Conservation (phyloP, 2,797 vertebrate species). For the Gymnodraco acuticeps region DNA sequence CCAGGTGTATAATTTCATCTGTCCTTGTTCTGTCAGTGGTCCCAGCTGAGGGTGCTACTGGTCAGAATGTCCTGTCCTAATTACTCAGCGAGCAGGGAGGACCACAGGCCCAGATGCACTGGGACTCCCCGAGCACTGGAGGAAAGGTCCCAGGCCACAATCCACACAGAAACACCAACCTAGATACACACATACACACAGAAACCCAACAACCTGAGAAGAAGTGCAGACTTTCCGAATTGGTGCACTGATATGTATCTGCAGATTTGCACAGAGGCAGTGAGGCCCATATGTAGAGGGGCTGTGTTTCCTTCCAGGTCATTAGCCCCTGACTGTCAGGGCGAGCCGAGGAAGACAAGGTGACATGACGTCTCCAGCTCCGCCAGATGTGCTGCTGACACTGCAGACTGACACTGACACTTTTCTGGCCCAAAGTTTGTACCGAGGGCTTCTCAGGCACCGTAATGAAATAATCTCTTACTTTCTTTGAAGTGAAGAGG, state of each 20-base stretch:
- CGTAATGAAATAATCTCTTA: neutral
- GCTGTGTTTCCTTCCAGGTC: slow-evolving; percentile 70
- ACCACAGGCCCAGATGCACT: slow-evolving; percentile 67
- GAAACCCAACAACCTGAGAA: slow-evolving; percentile 7
- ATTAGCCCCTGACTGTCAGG: slow-evolving; percentile 76
- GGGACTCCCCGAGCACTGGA: slow-evolving; percentile 50
- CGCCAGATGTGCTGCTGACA: slow-evolving; percentile 74
- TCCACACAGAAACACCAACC: slow-evolving; percentile 15
- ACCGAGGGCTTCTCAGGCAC: neutral
- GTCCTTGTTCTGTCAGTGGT: slow-evolving; percentile 78
- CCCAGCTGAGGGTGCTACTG: slow-evolving; percentile 70
- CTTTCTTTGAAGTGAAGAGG: neutral
- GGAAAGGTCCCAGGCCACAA: slow-evolving; percentile 42
- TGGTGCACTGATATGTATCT: neutral
- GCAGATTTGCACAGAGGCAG: slow-evolving; percentile 12
- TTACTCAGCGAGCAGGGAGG: slow-evolving; percentile 70
- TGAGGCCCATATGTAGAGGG: slow-evolving; percentile 68
- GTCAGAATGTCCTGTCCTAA: slow-evolving; percentile 76
- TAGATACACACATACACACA: neutral
- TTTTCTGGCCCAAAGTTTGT: slow-evolving; percentile 29
- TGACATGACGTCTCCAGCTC: slow-evolving; percentile 57
- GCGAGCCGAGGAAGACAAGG: slow-evolving; percentile 59
- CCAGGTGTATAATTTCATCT: slow-evolving; percentile 73
- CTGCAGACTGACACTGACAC: slow-evolving; percentile 46
- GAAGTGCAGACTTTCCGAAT: neutral